Conservation (phyloP, 2,113 vertebrate species). For the Pomatostomus ruficeps region DNA sequence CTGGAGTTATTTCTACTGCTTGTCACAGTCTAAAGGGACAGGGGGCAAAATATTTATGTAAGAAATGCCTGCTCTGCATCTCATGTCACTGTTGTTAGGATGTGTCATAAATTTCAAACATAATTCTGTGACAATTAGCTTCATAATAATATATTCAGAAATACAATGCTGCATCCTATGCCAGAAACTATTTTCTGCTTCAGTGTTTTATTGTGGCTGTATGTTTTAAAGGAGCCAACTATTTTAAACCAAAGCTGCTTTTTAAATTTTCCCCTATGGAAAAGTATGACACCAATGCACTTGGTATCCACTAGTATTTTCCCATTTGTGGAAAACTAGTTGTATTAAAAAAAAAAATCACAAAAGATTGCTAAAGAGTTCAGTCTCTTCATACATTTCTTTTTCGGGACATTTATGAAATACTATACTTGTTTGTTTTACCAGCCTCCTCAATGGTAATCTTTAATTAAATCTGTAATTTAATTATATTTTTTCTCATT, state of each 20-base stretch:
- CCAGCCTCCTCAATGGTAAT: not conserved
- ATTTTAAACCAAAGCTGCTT: not conserved
- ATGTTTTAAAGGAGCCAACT: not conserved
- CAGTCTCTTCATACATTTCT: not conserved
- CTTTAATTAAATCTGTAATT: slow-evolving; percentile 13
- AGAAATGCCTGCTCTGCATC: not conserved
- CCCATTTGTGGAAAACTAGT: not conserved
- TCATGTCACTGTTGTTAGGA: not conserved
- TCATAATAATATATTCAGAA: slow-evolving; percentile 12
- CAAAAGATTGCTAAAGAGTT: not conserved
- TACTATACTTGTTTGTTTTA: not conserved
- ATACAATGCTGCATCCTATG: not conserved
- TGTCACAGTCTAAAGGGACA: not conserved
- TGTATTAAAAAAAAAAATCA: not conserved
- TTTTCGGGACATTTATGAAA: not conserved
- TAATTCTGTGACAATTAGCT: slow-evolving; percentile 35
- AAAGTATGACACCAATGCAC: not conserved
- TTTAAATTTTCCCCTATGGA: not conserved
- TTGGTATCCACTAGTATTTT: not conserved
- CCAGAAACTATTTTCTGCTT: slow-evolving; percentile 41
- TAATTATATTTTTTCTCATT: not conserved
- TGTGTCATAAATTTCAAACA: not conserved
- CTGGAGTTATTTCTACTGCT: not conserved
- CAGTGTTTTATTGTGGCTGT: not conserved
- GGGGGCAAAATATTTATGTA: not conserved